Base-by-base conservation (phyloP, 1,140 invertebrate genomes). In the Phortica variegata region DNA sequence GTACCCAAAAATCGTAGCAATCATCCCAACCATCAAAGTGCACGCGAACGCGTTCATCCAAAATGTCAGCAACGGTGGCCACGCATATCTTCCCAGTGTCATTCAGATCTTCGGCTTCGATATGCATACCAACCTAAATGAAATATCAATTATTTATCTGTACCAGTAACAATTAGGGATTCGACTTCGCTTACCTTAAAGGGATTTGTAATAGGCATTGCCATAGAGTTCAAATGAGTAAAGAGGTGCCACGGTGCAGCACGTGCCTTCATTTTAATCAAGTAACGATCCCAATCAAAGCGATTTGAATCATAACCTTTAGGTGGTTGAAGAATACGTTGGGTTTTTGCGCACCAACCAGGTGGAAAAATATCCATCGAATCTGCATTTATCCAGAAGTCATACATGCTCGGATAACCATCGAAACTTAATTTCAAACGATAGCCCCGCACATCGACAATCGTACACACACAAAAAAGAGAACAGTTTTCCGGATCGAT, bases 11-110 rank as follows among this genome's bases (percentile, higher is more conserved):
- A 79, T 97, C 94, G 74, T 95, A 97, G 55, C 88, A 85, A 65
- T 91, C 87, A 65, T 93, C 88, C 93, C 93, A 97, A 56, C 90
- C 91, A 80, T 97, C 94, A 79, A 97, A 97, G 77, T 95, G 93
- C 38, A 98, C 85, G 2, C 95, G 84, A 61, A 97, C 84, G 21
- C 92, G 79, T 56, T 87, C 85, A 56, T 91, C 88, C 77, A 95
- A 82, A 44, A 93, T 83, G 66, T 92, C 90, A 34, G 85, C 83
- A 9, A 96, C 84, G 18, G 88, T 90, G 2, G 93, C 92, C n/a
- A 94, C 93, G 70, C 93, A 93, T 17, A 94, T 85, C 29, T 89
- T 74, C 1, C 83, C 84, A 7, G 87, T 87, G 77, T 96, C 93
- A 70, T 93, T 93, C 26, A 88, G 84, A 77, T 98, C 94, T 34